These are phyloP conservation scores for Lasius fuliginosus DNA, from an alignment of 2,888 invertebrate genomes.

Conservation along the genomic window DNA sequence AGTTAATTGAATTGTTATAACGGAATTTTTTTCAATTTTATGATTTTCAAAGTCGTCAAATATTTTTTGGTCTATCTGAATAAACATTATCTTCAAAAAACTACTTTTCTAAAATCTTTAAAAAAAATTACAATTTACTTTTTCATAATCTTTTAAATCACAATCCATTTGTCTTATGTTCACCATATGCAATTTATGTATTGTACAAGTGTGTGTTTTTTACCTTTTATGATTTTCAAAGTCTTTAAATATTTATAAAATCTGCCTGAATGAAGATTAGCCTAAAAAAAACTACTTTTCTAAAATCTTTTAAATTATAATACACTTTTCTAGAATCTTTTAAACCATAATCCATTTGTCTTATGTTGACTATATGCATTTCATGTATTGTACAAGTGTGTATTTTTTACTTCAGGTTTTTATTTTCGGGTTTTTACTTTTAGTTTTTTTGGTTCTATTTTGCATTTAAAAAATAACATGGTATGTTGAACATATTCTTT, in stretches of 20 bases:
- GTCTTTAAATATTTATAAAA: too few species aligned
- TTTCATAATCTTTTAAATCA: too few species aligned
- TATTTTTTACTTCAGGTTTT: too few species aligned
- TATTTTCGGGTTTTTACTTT: neutral
- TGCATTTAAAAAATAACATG: neutral
- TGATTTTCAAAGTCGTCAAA: neutral
- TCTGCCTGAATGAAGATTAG: too few species aligned
- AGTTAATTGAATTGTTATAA: neutral
- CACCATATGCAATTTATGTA: too few species aligned
- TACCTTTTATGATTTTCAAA: neutral
- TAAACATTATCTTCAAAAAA: too few species aligned
- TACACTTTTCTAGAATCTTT: neutral
- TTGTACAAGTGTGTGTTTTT: too few species aligned
- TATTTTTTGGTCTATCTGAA: too few species aligned
- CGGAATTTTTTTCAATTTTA: neutral
- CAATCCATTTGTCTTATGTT: too few species aligned
- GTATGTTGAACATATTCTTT: neutral
- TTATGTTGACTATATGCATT: neutral
- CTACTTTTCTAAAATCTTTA: too few species aligned
- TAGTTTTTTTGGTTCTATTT: neutral
- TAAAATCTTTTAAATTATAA: neutral
- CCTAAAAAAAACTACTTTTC: neutral
- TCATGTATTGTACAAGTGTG: neutral
- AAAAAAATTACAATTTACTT: too few species aligned
- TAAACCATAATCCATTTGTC: neutral